A percentile compares a stretch with the other conserved stretches of the same genome.
phyloP scores from a whole-genome alignment of 2,797 vertebrate genomes.

The Sphenodon punctatus region DNA sequence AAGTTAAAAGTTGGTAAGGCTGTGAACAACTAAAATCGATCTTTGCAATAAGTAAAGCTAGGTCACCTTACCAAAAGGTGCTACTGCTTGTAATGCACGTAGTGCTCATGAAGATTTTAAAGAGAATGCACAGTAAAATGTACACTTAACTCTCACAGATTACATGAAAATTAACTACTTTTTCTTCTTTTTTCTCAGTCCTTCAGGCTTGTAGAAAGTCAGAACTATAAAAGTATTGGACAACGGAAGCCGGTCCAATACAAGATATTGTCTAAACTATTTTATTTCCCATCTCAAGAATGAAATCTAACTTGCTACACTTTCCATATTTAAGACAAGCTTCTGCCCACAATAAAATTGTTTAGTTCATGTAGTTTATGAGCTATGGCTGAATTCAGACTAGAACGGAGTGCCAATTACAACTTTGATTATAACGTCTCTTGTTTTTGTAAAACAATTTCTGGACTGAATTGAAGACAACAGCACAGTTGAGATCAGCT shows the following conservation, averaged over 20 bases:
- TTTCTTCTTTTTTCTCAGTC: no score
- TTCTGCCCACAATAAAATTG: no score
- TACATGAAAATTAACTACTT: no score
- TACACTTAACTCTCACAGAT: no score
- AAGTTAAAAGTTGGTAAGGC: background rate
- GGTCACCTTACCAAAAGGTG: background rate
- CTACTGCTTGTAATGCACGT: background rate
- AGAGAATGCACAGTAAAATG: background rate
- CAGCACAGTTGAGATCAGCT: background rate
- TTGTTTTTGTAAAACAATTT: background rate
- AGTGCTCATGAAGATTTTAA: background rate
- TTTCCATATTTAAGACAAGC: no score
- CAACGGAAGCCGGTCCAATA: no score
- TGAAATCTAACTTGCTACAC: no score
- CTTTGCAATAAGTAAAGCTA: background rate
- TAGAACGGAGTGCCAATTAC: background rate
- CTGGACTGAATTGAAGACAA: background rate
- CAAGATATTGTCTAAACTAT: no score
- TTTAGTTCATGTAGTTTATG: no score
- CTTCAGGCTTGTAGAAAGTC: no score
- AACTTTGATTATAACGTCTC: background rate
- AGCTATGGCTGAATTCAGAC: background rate
- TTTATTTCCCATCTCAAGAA: no score
- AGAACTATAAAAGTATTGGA: no score
- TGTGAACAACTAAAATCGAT: background rate